A percentile compares a stretch with the other conserved stretches of the same genome.
These are phyloP conservation scores for Volucella zonaria DNA, from an alignment of 2,888 invertebrate genomes.

Conservation along the genomic window DNA sequence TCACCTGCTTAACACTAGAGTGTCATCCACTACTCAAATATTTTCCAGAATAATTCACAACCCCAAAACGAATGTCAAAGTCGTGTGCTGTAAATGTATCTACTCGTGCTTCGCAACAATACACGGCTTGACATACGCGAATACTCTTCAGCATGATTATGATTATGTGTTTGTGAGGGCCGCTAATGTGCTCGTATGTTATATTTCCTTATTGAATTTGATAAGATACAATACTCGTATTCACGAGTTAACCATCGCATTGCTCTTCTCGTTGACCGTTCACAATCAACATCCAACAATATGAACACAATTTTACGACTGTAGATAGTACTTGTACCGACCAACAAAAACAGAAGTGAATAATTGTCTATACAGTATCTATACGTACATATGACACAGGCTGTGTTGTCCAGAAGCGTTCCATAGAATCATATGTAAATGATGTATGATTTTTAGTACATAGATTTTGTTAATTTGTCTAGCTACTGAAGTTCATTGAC, in stretches of 20 bases:
- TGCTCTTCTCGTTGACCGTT: background rate
- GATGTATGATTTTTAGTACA: conserved; percentile 18
- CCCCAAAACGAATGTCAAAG: conserved; percentile 32
- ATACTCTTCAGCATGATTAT: background rate
- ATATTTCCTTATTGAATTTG: conserved; percentile 68
- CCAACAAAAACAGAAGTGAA: conserved; percentile 27
- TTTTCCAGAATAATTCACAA: conserved; percentile 52
- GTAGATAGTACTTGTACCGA: too few relatives aligned
- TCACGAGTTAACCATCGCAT: conserved; percentile 17
- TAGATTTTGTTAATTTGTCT: background rate
- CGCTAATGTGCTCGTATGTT: conserved; percentile 22
- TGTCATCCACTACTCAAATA: conserved; percentile 30
- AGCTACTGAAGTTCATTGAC: conserved; percentile 18
- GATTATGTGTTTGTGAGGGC: conserved; percentile 35
- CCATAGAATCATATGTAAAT: background rate
- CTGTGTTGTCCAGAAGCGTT: conserved; percentile 20
- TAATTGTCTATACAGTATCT: conserved; percentile 31
- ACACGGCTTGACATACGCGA: background rate
- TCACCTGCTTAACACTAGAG: conserved; percentile 34
- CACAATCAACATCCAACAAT: background rate
- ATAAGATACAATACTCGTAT: conserved; percentile 63
- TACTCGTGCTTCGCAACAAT: background rate
- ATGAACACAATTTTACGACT: too few relatives aligned
- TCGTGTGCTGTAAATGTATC: conserved; percentile 11
- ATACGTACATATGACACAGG: background rate